Evolutionary conservation across 2,888 invertebrate genomes (phyloP).

Genomic region (Eutolmus rufibarbis): DNA sequence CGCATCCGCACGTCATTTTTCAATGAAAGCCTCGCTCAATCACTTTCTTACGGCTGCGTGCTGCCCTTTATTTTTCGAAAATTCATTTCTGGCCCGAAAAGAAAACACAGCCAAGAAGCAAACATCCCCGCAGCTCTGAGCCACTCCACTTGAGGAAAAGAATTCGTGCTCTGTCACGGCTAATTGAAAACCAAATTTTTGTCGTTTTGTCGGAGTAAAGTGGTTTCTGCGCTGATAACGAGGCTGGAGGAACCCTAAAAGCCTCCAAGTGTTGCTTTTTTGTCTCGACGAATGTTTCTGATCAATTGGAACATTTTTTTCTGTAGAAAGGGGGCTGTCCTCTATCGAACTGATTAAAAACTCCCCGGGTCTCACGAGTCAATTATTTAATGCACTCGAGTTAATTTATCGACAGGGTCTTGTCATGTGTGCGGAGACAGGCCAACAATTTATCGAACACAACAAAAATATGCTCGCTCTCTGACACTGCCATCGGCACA

Average conservation of each 20-base stretch:
- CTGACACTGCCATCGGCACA: background rate
- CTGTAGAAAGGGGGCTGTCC: background rate
- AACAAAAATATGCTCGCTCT: background rate
- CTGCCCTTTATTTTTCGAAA: background rate
- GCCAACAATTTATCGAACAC: background rate
- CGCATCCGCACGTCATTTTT: slow-evolving; percentile 15
- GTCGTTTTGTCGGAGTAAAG: slow-evolving; percentile 33
- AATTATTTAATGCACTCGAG: slow-evolving; percentile 32
- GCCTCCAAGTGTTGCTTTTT: background rate
- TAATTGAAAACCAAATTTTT: slow-evolving; percentile 47
- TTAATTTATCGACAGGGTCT: slow-evolving; percentile 8
- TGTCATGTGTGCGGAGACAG: background rate
- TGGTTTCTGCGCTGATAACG: slow-evolving; percentile 17
- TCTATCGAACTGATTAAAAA: slow-evolving; percentile 16
- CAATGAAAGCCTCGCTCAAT: background rate
- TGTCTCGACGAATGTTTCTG: background rate
- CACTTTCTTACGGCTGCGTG: background rate
- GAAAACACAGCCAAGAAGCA: background rate
- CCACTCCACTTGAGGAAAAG: background rate
- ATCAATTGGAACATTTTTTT: background rate
- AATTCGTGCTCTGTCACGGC: slow-evolving; percentile 37
- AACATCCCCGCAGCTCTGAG: background rate
- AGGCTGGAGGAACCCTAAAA: background rate
- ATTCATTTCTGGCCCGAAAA: background rate
- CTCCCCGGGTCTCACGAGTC: slow-evolving; percentile 12